Base-by-base conservation (phyloP, 2,888 invertebrate genomes). In the Didymodactylos carnosus region DNA sequence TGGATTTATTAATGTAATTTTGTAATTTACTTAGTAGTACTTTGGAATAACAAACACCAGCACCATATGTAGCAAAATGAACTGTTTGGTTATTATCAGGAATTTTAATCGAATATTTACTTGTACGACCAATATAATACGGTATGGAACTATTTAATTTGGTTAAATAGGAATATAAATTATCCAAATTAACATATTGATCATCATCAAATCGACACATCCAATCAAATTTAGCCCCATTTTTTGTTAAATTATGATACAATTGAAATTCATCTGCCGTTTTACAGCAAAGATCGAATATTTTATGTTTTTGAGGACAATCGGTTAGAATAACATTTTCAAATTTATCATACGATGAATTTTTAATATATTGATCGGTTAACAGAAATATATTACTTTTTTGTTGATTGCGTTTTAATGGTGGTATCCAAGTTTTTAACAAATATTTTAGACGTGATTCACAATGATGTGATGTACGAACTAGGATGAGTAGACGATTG, bases 141-240 rank as follows among this genome's bases (percentile, higher is more conserved):
- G 70, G 40, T 27, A 23, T 39, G n/a, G 16, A 40, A 14, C 39
- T 4, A 40, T 40, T 16, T 2, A 40, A 14, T 40, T 39, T 14
- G 3, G 39, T 27, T 16, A 70, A 27, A 27, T 40, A 41, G 8
- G 39, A n/a, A 70, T 40, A 39, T 41, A 70, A 70, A 40, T 41
- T 70, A 19, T 25, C 5, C 11, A 70, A 0, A 40, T 70, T 70
- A 25, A 70, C 70, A 70, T 70, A 70, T 14, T 70, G 70, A 41
- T 70, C 70, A 70, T 70, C 70, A 41, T 70, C 70, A 40, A 70
- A 70, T 27, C 70, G 70, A 40, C 70, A 70, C 25, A 70, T 23
- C 70, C 70, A 70, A 13, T 70, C 27, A 19, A 41, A 2, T 35
- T 40, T 27, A 23, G 70, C 7, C 25, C 23, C 35, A 27, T 7